Evolutionary conservation across 2,888 invertebrate species (phyloP).

Genomic region (Gymnocheta viridis): DNA sequence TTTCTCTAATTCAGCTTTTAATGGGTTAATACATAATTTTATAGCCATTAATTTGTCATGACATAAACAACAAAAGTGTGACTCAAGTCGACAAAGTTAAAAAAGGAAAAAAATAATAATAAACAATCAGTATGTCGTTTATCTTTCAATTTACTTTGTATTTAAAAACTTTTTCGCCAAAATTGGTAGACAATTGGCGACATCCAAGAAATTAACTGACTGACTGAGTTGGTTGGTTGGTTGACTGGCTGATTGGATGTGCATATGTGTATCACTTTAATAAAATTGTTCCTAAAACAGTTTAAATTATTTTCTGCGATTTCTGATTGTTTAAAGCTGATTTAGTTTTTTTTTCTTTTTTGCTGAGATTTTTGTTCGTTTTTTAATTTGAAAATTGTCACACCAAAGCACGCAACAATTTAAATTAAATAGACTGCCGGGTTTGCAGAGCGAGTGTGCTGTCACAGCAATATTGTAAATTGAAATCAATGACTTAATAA

Average conservation of each 20-base stretch:
- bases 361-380: not conserved
- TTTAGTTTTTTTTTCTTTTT: constrained; percentile 14
- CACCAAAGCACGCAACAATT: constrained; percentile 53
- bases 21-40: constrained; percentile 7
- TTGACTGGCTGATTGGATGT: not conserved
- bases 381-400: constrained; percentile 38
- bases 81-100: not conserved
- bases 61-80: constrained; percentile 40
- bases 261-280: constrained; percentile 7
- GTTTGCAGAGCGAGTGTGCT: not conserved
- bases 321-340: constrained; percentile 9
- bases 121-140: not conserved
- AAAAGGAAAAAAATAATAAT: not conserved
- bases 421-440: constrained; percentile 29
- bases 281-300: not conserved
- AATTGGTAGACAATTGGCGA: constrained; percentile 43
- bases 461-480: constrained; percentile 31
- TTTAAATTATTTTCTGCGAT: constrained; percentile 16
- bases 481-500: constrained; percentile 37
- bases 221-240: too few species aligned
- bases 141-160: constrained; percentile 22
- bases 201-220: constrained; percentile 31
- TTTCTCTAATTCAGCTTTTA: not conserved
- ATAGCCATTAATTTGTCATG: constrained; percentile 7
- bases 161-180: not conserved